These are phyloP conservation scores for Rana temporaria DNA, from an alignment of 2,113 vertebrate genomes.

Conservation along the genomic window DNA sequence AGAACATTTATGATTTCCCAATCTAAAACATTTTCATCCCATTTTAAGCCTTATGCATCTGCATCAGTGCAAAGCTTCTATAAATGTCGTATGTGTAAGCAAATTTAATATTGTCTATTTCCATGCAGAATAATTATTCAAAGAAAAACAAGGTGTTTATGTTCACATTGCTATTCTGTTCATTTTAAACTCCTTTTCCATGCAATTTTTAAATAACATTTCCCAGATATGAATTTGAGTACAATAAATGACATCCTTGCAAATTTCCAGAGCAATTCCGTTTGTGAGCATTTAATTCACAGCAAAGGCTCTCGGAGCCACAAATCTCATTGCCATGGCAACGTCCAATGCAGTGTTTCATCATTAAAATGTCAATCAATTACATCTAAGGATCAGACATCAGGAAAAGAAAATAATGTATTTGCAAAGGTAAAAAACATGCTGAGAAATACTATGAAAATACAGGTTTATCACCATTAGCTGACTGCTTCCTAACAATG, in stretches of 20 bases:
- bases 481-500: not conserved
- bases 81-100: conserved; percentile 13
- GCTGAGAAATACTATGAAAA: conserved; percentile 8
- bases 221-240: conserved; percentile 35
- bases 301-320: conserved; percentile 37
- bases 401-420: conserved; percentile 21
- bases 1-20: not conserved
- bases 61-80: not conserved
- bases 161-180: conserved; percentile 3
- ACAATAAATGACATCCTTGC: conserved; percentile 49
- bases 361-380: conserved; percentile 54
- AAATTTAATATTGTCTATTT: conserved; percentile 12
- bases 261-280: conserved; percentile 41
- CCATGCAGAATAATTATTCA: not conserved
- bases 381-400: conserved; percentile 40
- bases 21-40: not conserved
- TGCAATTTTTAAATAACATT: conserved; percentile 34
- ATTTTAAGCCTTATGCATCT: not conserved
- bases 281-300: conserved; percentile 47
- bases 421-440: conserved; percentile 2
- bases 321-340: conserved; percentile 48
- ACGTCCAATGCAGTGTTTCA: conserved; percentile 27
- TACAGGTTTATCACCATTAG: not conserved
- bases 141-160: conserved; percentile 5
- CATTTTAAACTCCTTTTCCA: conserved; percentile 7